Evolutionary conservation across 1,140 invertebrate genomes (phyloP).

Genomic region (Parasteatoda tepidariorum): DNA sequence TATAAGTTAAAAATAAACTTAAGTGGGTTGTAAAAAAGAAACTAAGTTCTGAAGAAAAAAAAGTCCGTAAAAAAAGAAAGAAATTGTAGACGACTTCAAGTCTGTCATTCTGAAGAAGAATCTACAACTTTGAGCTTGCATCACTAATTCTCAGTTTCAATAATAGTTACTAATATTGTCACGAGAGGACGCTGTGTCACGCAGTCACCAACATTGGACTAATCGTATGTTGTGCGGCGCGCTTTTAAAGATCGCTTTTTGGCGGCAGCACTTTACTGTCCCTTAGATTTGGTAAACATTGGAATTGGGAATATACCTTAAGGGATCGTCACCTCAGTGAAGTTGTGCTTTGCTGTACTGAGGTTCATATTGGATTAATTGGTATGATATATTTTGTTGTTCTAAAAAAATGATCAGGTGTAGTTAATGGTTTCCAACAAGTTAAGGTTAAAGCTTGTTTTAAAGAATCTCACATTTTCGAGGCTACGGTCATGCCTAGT

Average conservation of each 20-base stretch:
- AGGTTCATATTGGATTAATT: constrained; percentile 5
- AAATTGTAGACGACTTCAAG: background rate
- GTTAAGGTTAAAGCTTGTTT: too few relatives aligned
- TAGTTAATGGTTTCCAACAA: too few relatives aligned
- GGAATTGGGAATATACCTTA: constrained; percentile 27
- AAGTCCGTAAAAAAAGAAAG: background rate
- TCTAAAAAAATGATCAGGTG: too few relatives aligned
- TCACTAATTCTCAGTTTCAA: background rate
- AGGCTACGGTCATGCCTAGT: too few relatives aligned
- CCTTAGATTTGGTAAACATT: constrained; percentile 34
- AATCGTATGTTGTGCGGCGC: background rate
- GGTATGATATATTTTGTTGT: too few relatives aligned
- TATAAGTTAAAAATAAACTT: background rate
- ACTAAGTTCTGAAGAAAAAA: background rate
- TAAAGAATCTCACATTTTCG: too few relatives aligned
- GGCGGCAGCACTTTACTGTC: constrained; percentile 41
- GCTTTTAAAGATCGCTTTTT: constrained; percentile 54
- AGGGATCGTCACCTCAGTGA: constrained; percentile 54
- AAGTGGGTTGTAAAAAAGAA: background rate
- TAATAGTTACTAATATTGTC: background rate
- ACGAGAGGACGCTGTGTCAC: constrained; percentile 39
- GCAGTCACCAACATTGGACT: background rate
- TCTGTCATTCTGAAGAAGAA: constrained; percentile 14
- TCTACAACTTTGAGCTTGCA: background rate
- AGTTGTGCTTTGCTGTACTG: constrained; percentile 2